Evolutionary conservation across 2,888 invertebrate species (phyloP).

Genomic region (Sericinus montela): DNA sequence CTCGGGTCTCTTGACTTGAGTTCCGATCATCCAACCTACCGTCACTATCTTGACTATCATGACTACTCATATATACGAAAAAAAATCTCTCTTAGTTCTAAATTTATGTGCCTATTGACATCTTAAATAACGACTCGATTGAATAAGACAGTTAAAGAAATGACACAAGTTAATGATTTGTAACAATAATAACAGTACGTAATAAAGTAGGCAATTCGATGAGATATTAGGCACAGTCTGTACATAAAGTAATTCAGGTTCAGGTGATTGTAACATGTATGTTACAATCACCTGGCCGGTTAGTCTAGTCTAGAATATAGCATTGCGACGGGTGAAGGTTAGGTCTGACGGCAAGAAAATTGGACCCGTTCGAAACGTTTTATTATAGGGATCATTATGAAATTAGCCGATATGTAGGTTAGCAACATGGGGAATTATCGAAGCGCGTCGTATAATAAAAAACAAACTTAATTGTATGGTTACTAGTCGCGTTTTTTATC

Average conservation of each 20-base stretch:
- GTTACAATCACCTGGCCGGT: not conserved
- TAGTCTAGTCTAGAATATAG: slow-evolving; percentile 14
- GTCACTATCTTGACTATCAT: too few species aligned
- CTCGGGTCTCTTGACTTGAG: too few species aligned
- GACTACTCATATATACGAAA: too few species aligned
- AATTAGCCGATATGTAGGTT: slow-evolving; percentile 3
- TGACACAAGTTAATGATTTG: too few species aligned
- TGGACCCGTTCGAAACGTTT: slow-evolving; percentile 13
- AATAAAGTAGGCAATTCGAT: not conserved
- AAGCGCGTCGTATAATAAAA: slow-evolving; percentile 2
- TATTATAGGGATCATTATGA: slow-evolving; percentile 13
- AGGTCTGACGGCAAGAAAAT: slow-evolving; percentile 10
- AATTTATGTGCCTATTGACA: too few species aligned
- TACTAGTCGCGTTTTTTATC: not conserved
- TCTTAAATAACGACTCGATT: too few species aligned
- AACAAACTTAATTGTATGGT: not conserved
- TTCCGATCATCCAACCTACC: too few species aligned
- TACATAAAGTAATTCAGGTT: slow-evolving; percentile 8
- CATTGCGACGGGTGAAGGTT: slow-evolving; percentile 13
- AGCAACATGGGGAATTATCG: not conserved
- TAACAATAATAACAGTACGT: not conserved
- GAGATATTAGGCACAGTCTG: not conserved
- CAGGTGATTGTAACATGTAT: slow-evolving; percentile 13
- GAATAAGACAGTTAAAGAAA: too few species aligned
- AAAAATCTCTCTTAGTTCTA: too few species aligned